Evolutionary conservation across 2,113 vertebrate genomes (phyloP).

Genomic region (Tringa solitaria): DNA sequence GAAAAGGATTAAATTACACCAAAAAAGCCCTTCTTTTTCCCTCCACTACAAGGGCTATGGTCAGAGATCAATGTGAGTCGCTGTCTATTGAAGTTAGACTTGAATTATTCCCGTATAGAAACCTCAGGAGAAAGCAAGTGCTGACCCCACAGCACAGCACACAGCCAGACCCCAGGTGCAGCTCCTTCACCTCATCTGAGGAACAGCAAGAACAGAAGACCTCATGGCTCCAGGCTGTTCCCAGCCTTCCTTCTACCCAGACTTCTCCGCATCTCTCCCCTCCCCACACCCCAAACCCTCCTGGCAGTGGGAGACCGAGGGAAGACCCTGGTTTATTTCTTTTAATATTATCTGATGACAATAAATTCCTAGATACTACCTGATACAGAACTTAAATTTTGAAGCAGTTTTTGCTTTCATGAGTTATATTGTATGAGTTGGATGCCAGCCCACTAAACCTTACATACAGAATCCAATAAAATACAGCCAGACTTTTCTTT

Average conservation of each 20-base stretch:
- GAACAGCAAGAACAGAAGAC: background rate
- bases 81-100: background rate
- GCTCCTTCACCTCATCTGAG: background rate
- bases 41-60: background rate
- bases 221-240: background rate
- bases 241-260: background rate
- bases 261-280: background rate
- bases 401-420: background rate
- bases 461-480: background rate
- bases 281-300: background rate
- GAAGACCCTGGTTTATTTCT: background rate
- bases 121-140: background rate
- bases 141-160: background rate
- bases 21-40: background rate
- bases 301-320: background rate
- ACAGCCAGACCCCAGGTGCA: rapidly evolving
- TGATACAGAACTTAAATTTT: background rate
- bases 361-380: background rate
- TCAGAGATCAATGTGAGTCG: constrained; percentile 3
- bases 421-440: background rate
- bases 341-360: background rate
- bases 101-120: background rate
- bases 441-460: background rate
- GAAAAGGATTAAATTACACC: constrained; percentile 23
- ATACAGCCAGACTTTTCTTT: background rate